Evolutionary conservation across 2,113 vertebrate species (phyloP).

Genomic region (Mesitornis unicolor): DNA sequence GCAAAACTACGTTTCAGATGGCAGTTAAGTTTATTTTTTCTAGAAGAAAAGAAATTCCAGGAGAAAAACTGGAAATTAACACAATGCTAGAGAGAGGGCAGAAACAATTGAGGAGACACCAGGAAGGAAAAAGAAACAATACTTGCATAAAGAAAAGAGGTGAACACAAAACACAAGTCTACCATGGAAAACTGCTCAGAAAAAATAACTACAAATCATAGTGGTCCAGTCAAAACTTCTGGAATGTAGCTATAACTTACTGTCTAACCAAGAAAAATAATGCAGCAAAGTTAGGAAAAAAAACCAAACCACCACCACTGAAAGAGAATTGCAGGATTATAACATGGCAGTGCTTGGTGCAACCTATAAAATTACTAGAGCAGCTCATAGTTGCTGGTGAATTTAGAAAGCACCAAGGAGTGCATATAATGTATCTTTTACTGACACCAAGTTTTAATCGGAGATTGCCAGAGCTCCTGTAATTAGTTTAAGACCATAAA

Average conservation of each 20-base stretch:
- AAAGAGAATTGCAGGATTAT: background rate
- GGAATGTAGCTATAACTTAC: background rate
- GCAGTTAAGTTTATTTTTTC: background rate
- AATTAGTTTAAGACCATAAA: background rate
- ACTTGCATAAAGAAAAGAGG: background rate
- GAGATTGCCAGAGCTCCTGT: background rate
- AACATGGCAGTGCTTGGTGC: background rate
- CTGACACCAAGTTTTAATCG: background rate
- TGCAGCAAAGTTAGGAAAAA: background rate
- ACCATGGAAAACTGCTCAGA: background rate
- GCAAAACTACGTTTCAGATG: background rate
- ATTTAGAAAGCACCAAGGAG: background rate
- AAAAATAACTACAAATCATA: background rate
- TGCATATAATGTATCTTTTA: background rate
- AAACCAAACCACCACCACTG: fast-evolving
- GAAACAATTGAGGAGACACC: background rate
- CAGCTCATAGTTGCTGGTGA: background rate
- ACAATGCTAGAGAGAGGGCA: background rate
- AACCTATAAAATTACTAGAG: background rate
- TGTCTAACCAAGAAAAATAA: background rate
- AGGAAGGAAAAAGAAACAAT: background rate
- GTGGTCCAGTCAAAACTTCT: background rate
- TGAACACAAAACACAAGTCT: background rate
- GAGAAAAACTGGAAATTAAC: background rate
- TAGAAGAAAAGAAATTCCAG: background rate